Base-by-base conservation (phyloP, 2,797 vertebrate genomes). In the Enteromius treurensis region DNA sequence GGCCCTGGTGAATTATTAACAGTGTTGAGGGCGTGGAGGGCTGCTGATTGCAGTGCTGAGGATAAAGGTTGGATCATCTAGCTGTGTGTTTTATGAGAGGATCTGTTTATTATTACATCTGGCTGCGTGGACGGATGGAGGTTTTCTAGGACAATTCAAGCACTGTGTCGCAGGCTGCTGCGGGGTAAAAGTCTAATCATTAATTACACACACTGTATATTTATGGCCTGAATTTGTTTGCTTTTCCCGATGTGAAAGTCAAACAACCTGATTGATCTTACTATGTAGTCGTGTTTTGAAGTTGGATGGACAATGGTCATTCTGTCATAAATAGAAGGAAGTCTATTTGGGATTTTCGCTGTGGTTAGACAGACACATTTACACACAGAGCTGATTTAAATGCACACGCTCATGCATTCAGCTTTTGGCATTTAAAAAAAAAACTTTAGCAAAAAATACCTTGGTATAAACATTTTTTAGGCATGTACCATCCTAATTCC, bases 1-100 rank as follows among this genome's bases (percentile, higher is more conserved):
- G 64, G 67, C 58, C 64, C 77, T 58, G 26, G 79, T 86, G 15
- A 86, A 86, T 85, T 83, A 88, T 88, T 86, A 80, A 85, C 77
- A 2, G 40, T 0, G 10, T 47, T 34, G 42, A 74, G 74, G 84
- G 79, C 26, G 58, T 85, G 53, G 65, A 76, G 1, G n/a, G 84
- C 37, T 14, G 26, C 75, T 64, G 74, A 53, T 76, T 83, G 80
- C 81, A 58, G 45, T 17, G 42, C 60, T 80, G 17, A 74, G 87
- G 80, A 81, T 84, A 88, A 88, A 88, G 87, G 85, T 88, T 85
- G 78, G 51, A 40, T 65, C 0, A 10, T 79, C 21, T 74, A 19
- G 55, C 69, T 40, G 79, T 47, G 78, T 85, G 77, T 78, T 87
- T 77, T 84, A 71, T 85, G 78, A 76, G 71, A 4, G 17, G 65